These are phyloP conservation scores for Dinocampus coccinellae DNA, from an alignment of 2,888 invertebrate genomes.

Conservation along the genomic window DNA sequence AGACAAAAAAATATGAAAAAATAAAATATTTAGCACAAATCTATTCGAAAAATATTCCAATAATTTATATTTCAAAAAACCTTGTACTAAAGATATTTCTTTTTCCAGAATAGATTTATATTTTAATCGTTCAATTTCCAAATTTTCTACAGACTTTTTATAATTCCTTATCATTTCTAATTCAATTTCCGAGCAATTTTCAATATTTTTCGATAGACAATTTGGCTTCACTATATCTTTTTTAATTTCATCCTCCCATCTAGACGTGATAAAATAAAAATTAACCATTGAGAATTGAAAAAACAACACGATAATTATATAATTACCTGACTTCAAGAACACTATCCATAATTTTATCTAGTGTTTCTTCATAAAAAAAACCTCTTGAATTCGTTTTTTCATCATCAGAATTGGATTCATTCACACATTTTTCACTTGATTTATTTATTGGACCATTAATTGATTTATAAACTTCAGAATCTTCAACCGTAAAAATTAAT, in stretches of 20 bases:
- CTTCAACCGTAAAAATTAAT: conserved; percentile 74
- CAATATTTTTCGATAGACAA: conserved; percentile 75
- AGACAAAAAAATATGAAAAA: conserved; percentile 4
- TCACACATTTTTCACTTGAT: conserved; percentile 69
- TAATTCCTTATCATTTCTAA: conserved; percentile 77
- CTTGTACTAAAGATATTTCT: conserved; percentile 77
- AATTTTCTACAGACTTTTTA: conserved; percentile 77
- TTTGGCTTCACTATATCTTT: conserved; percentile 83
- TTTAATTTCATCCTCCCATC: conserved; percentile 91
- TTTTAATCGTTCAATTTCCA: conserved; percentile 80
- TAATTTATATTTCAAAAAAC: no score
- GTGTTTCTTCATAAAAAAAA: conserved; percentile 75
- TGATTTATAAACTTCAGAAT: conserved; percentile 72
- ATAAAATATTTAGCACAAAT: neutral
- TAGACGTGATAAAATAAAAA: conserved; percentile 47
- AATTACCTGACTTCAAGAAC: conserved; percentile 78
- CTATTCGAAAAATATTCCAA: no score
- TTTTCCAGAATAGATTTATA: conserved; percentile 80
- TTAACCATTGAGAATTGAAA: neutral
- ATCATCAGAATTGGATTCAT: conserved; percentile 58
- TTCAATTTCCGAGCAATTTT: conserved; percentile 82
- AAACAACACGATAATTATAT: neutral
- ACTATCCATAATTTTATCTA: conserved; percentile 88
- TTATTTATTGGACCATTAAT: conserved; percentile 50
- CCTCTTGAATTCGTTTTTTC: conserved; percentile 72